phyloP scores from a whole-genome alignment of 2,888 invertebrate species.

The Ellobium chinense region DNA sequence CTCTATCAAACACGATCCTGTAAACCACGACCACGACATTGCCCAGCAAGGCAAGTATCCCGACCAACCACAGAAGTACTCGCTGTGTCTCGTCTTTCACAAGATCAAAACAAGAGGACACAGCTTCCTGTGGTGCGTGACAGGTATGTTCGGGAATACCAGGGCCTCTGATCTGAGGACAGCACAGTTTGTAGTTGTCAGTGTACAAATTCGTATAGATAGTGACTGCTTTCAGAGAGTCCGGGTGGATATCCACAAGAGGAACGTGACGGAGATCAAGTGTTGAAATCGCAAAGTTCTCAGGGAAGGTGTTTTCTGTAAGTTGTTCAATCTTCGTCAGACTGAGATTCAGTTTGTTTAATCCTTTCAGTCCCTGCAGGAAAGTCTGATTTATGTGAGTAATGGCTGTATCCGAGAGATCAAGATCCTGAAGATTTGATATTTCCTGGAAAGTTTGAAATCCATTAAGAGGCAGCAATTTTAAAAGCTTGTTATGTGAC shows the following conservation, averaged over 20 bases:
- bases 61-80: neutral
- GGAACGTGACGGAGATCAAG: neutral
- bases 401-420: neutral
- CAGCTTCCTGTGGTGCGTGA: neutral
- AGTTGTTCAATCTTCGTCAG: neutral
- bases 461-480: neutral
- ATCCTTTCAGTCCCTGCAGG: neutral
- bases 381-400: neutral
- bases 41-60: neutral
- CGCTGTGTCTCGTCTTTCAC: neutral
- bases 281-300: neutral
- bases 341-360: neutral
- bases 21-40: conserved; percentile 47
- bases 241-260: neutral
- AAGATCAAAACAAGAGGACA: conserved; percentile 44
- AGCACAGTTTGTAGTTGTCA: conserved; percentile 19
- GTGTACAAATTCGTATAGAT: neutral
- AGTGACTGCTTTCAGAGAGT: neutral
- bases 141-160: conserved; percentile 17
- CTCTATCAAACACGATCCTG: conserved; percentile 56
- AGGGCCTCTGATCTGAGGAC: neutral
- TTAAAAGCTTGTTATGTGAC: neutral
- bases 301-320: neutral
- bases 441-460: no score
- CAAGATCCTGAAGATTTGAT: neutral